Evolutionary conservation across 2,888 invertebrate genomes (phyloP).

Genomic region (Drosophila tripunctata): DNA sequence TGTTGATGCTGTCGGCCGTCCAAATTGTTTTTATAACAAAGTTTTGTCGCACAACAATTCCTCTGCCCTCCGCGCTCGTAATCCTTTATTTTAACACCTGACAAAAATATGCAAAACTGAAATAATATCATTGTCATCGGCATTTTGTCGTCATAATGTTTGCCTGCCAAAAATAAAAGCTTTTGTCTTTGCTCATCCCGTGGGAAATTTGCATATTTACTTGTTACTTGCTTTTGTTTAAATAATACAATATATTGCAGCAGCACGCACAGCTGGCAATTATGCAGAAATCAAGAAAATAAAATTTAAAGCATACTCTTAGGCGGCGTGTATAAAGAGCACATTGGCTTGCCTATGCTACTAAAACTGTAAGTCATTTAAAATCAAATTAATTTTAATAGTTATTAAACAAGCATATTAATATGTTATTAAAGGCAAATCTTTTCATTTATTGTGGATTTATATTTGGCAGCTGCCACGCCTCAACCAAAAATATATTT

Average conservation of each 20-base stretch:
- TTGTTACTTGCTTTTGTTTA: conserved; percentile 23
- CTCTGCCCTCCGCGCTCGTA: conserved; percentile 26
- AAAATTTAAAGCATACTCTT: conserved; percentile 26
- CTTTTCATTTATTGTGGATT: not conserved
- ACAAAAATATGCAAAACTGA: conserved; percentile 57
- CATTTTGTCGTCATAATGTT: conserved; percentile 33
- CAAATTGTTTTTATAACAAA: conserved; percentile 52
- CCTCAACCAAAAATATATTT: conserved; percentile 6
- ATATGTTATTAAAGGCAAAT: not conserved
- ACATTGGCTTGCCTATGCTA: not conserved
- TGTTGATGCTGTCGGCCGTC: conserved; percentile 30
- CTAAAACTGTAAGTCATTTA: not conserved
- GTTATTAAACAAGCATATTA: not conserved
- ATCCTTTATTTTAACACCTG: conserved; percentile 72
- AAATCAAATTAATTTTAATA: not conserved
- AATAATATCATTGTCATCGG: conserved; percentile 22
- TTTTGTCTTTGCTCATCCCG: conserved; percentile 26
- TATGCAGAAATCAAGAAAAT: not conserved
- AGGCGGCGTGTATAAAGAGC: conserved; percentile 17
- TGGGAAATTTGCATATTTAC: conserved; percentile 61
- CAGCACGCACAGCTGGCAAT: not conserved
- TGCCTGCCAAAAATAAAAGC: conserved; percentile 44
- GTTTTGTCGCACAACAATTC: conserved; percentile 18
- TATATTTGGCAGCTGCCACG: conserved; percentile 3
- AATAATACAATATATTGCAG: conserved; percentile 11